These are phyloP conservation scores for Eueides isabella DNA, from an alignment of 1,140 invertebrate genomes.

Conservation along the genomic window DNA sequence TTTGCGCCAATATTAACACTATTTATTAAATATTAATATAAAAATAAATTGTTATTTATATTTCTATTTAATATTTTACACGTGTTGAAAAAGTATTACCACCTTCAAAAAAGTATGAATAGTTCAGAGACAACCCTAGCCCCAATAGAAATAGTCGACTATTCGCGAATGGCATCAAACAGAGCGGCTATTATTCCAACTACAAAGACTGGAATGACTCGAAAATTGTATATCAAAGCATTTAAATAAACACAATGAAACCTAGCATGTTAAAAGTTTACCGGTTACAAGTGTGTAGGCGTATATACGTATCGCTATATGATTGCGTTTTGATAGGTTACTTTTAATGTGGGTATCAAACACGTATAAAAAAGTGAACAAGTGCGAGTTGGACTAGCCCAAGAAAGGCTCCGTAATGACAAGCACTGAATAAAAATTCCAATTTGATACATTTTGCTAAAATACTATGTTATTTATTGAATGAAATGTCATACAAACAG, in stretches of 20 bases:
- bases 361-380: neutral
- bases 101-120: neutral
- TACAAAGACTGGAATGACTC: slow-evolving; percentile 56
- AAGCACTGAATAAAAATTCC: no score
- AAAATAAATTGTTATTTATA: no score
- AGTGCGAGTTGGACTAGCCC: neutral
- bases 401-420: no score
- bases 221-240: slow-evolving; percentile 53
- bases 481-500: no score
- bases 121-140: slow-evolving; percentile 32
- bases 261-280: slow-evolving; percentile 40
- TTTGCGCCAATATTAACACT: no score
- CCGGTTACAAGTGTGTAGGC: slow-evolving; percentile 30
- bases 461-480: no score
- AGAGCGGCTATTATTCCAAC: slow-evolving; percentile 52
- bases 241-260: slow-evolving; percentile 56
- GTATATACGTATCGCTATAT: slow-evolving; percentile 4
- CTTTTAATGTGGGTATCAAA: neutral
- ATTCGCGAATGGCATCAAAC: slow-evolving; percentile 52
- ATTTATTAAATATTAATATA: no score
- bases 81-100: no score
- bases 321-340: slow-evolving; percentile 11
- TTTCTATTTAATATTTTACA: no score
- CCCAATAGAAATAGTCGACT: slow-evolving; percentile 27
- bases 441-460: no score